phyloP scores from a whole-genome alignment of 2,797 vertebrate species.

The Cyprinodon diabolis region DNA sequence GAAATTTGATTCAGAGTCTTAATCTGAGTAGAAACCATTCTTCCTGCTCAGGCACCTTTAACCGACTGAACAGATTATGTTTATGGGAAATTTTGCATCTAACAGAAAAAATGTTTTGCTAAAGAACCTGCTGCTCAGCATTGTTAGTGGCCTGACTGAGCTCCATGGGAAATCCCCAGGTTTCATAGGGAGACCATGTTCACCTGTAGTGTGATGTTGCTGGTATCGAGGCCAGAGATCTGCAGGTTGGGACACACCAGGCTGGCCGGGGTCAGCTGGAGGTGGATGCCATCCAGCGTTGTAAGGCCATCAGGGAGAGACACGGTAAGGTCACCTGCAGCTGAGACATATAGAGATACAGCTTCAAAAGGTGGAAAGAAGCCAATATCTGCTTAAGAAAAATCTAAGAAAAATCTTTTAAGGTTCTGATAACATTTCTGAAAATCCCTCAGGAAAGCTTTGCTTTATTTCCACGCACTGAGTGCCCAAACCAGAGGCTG shows the following conservation, averaged over 20 bases:
- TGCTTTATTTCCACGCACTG: not conserved
- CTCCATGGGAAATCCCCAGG: not conserved
- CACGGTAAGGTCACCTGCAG: conserved; percentile 94
- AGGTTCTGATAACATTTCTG: not conserved
- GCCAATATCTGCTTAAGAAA: not conserved
- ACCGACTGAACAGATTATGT: conserved; percentile 17
- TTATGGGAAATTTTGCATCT: conserved; percentile 6
- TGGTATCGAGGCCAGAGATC: conserved; percentile 94
- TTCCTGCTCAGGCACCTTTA: not conserved
- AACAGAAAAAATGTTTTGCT: not conserved
- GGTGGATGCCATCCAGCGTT: conserved; percentile 95
- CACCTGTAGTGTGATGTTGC: conserved; percentile 96
- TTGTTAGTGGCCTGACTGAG: not conserved
- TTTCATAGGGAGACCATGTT: not conserved
- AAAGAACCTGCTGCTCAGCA: not conserved
- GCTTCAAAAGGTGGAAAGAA: not conserved
- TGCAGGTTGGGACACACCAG: conserved; percentile 96
- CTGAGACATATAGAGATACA: conserved; percentile 61
- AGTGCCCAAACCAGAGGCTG: not conserved
- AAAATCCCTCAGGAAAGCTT: not conserved
- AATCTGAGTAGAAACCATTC: not conserved
- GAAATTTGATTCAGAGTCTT: not conserved
- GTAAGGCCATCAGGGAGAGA: conserved; percentile 94
- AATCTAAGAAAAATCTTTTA: not conserved
- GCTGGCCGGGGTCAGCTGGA: conserved; percentile 91